Evolutionary conservation across 2,113 vertebrate genomes (phyloP), one percentile per base, ranked within the genome.

Genomic region (Psophia crepitans): DNA sequence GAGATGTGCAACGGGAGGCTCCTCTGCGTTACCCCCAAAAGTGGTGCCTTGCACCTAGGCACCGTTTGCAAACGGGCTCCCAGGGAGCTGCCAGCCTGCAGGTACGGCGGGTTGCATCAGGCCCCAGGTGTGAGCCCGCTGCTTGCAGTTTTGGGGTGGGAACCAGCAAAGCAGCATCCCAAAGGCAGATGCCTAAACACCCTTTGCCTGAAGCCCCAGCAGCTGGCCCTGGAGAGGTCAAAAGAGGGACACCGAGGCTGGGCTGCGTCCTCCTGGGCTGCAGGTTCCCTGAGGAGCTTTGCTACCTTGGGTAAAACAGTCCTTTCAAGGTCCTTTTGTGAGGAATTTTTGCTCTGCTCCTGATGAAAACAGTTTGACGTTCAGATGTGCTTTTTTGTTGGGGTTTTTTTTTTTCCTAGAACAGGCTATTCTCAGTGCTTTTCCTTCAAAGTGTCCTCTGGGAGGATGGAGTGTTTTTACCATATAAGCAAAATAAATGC

Each of bases 31-130:
- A 24, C 14, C n/a, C 60, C 18, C 3, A 0, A 69, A 78, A 79
- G 39, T 1, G 0, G 9, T 30, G 20, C 37, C 37, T 53, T 58
- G 12, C 32, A 15, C 11, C 2, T 12, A 20, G 19, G 24, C 33
- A 44, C 7, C 1, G 0, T 41, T 21, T 35, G 20, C 18, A 18
- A 10, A 26, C 0, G 0, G 44, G 7, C 7, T 54, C 41, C 11
- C 19, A 2, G 33, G 11, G 11, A 35, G n/a, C 23, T 77, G 53
- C 48, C 33, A 4, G 23, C 48, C 56, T 70, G 43, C 11, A 54
- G 43, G 78, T 51, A 61, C 35, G 41, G 65, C 2, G 0, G 33
- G 20, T 81, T 92, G 63, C 64, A 51, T 60, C 74, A 87, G 21
- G 4, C 22, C 27, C 6, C 8, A 28, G 24, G 3, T 49, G 39